A percentile compares a stretch with the other conserved stretches of the same genome.
phyloP scores from a whole-genome alignment of 2,888 invertebrate genomes.

The Aphidoletes aphidimyza region DNA sequence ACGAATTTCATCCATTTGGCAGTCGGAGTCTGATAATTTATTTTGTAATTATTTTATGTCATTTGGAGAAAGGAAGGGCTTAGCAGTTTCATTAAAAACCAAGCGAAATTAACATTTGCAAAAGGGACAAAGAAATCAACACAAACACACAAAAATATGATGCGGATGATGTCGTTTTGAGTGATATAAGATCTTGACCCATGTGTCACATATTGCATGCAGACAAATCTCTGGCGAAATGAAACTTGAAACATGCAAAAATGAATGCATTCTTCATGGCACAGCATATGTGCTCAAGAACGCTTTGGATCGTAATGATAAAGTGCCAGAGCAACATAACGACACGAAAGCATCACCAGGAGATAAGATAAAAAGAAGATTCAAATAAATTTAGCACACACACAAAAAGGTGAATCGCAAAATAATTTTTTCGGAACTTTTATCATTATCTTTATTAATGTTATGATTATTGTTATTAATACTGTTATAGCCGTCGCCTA shows the following conservation, averaged over 20 bases:
- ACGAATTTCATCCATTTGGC: neutral
- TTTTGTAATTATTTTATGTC: conserved; percentile 3
- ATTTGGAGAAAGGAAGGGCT: neutral
- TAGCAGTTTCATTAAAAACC: too few species aligned
- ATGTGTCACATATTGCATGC: conserved; percentile 29
- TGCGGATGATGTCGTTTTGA: neutral
- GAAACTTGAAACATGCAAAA: neutral
- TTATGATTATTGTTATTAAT: conserved; percentile 31
- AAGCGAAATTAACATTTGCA: neutral
- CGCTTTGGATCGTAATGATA: neutral
- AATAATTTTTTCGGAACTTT: neutral
- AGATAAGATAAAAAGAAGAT: neutral
- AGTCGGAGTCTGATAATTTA: neutral
- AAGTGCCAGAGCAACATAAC: neutral
- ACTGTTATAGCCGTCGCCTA: neutral
- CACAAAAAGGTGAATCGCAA: neutral
- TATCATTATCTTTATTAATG: conserved; percentile 29
- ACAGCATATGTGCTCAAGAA: neutral
- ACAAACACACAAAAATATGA: neutral
- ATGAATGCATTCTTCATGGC: neutral
- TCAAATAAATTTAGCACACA: neutral
- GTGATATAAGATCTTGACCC: conserved; percentile 10
- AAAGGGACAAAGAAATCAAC: neutral
- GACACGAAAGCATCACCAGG: neutral
- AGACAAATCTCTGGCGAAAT: neutral